Evolutionary conservation across 2,797 vertebrate genomes (phyloP), one percentile per base, ranked within the genome.

Genomic region (Amblyraja radiata): DNA sequence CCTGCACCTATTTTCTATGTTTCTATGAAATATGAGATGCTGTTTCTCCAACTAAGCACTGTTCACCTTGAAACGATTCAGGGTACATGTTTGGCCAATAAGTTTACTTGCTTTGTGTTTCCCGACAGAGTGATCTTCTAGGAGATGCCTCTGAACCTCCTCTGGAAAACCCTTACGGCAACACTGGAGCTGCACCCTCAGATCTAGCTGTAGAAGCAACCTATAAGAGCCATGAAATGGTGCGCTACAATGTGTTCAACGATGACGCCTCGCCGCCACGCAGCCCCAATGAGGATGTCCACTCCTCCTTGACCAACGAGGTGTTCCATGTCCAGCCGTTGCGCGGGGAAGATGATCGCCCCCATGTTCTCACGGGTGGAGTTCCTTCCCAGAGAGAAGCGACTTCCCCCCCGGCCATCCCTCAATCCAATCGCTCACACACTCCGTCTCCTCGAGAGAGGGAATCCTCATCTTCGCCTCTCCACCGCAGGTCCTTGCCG

Each of bases 261-360:
- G 97, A 95, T 0, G 96, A 97, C 93, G 95, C 96, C 0, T 97
- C 96, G 8, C 95, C 97, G 6, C 96, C 97, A 93, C 98, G 97
- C 95, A 97, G 36, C 32, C 16, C 32, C 9, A 32, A 39, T 32
- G 86, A 97, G 93, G 96, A 97, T 28, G 96, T 98, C 93, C 97
- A 96, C 9, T 97, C 97, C 14, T 94, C 96, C 68, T 94, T 97
- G 0, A 96, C 96, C 93, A 95, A 95, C 54, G 10, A 93, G 74
- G 76, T 93, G 0, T 71, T 83, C 54, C 36, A 86, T 74, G 94
- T 94, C 77, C 90, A 28, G 13, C 58, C 94, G 5, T 94, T 94
- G 93, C 80, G 68, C 78, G 93, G 90, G 93, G 95, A 96, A 78
- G 95, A 95, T 84, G 94, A 96, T 16, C 93, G 95, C 0, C 86